Base-by-base conservation (phyloP, 53 echinoderm and acorn worm genomes). In the Luidia sarsii region DNA sequence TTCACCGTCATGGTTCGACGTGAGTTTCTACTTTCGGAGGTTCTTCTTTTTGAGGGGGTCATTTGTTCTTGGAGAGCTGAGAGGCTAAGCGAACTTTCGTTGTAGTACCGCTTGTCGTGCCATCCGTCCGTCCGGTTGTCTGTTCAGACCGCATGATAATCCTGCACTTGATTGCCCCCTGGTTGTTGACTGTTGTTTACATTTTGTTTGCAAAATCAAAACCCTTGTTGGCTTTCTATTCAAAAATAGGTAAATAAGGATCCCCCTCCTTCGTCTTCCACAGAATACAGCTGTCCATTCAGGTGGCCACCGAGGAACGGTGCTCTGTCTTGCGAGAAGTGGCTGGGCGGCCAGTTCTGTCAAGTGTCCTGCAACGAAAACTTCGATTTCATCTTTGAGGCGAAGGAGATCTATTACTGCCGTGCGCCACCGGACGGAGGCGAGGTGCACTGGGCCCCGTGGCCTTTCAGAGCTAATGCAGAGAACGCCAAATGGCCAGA, bases 1-100 rank as follows among this genome's bases (percentile, higher is more conserved):
- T 92, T 92, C 35, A 85, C 75, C 2, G 91, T 91, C 3, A 37
- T 34, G 19, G 73, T 91, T 1, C 80, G 63, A 83, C 83, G 91
- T 91, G 64, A 80, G 85, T 37, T 33, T 23, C 18, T 43, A n/a
- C 1, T 32, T 9, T 24, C 16, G 18, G 6, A n/a, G n/a, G n/a
- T n/a, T n/a, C n/a, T n/a, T n/a, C n/a, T n/a, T n/a, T 18, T 19
- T 24, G 29, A 2, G 21, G 1, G 35, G 16, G 14, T 54, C 3
- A 16, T 32, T 71, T 24, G n/a, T n/a, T n/a, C n/a, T n/a, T n/a
- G n/a, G n/a, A n/a, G n/a, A n/a, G n/a, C n/a, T 45, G 7, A 45
- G 46, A 7, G 46, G 14, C 7, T 45, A 45, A 45, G 46, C 14
- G 46, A 7, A 9, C 14, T 14, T 45, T 45, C 14, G 14, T n/a